phyloP scores from a whole-genome alignment of 2,888 invertebrate genomes.

The Resseliella maxima region DNA sequence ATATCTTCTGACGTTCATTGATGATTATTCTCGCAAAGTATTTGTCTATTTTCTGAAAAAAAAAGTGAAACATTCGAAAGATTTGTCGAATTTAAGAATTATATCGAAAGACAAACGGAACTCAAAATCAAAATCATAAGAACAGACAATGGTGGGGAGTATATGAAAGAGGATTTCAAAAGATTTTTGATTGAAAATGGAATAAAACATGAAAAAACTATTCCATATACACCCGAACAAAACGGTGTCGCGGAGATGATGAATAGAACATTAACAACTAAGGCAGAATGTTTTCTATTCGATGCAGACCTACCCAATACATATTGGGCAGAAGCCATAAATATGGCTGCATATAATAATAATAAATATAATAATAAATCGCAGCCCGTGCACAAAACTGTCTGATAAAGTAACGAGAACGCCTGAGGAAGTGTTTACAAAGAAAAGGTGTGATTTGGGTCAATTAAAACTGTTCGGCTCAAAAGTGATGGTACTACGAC shows the following conservation, averaged over 20 bases:
- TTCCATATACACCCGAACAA: constrained; percentile 63
- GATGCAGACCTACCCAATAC: constrained; percentile 60
- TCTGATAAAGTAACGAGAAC: constrained; percentile 59
- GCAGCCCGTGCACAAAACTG: background rate
- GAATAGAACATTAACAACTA: constrained; percentile 61
- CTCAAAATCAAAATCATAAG: constrained; percentile 60
- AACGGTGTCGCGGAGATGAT: constrained; percentile 63
- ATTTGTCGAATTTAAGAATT: constrained; percentile 61
- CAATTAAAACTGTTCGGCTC: constrained; percentile 65
- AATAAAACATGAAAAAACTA: constrained; percentile 62
- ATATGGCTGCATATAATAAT: constrained; percentile 58
- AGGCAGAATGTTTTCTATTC: constrained; percentile 61
- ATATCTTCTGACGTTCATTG: background rate
- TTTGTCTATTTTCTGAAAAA: background rate
- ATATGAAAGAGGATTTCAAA: constrained; percentile 58
- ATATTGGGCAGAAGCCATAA: constrained; percentile 63
- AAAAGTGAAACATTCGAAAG: background rate
- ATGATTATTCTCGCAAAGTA: background rate
- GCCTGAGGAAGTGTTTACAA: constrained; percentile 64
- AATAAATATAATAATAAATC: no score
- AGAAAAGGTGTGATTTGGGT: constrained; percentile 62
- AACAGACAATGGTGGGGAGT: constrained; percentile 61
- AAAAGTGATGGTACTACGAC: constrained; percentile 62
- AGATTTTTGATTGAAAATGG: constrained; percentile 60
- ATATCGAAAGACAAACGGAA: constrained; percentile 61